Base-by-base conservation (phyloP, 1,140 invertebrate species). In the Pararge aegeria region DNA sequence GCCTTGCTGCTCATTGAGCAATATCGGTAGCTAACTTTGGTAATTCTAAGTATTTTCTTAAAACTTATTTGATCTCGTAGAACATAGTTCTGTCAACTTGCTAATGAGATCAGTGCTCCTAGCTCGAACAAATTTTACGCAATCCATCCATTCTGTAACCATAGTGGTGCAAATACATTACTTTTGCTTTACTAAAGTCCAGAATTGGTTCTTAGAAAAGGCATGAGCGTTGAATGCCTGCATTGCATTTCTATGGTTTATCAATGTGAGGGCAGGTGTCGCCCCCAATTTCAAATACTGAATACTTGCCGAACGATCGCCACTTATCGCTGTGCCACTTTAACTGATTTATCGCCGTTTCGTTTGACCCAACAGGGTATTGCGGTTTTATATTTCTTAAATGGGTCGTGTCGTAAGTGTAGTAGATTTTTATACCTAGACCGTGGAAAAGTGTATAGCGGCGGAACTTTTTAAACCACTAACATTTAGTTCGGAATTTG, bases 241-340 rank as follows among this genome's bases (percentile, higher is more conserved):
- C 42, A 46, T 46, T 46, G 16, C 42, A 46, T 46, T 46, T 46
- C 13, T 46, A 19, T 46, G 42, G 42, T 46, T 19, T 20, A 46
- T 20, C 42, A 40, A 46, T 7, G 40, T 34, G 18, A 20, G 44
- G 44, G 55, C 55, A 56, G 55, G 55, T 56, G 55, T 48, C 44
- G 42, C 55, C 42, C 30, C 16, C 55, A 49, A 48, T 56, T 48
- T 49, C 55, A 56, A 56, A 49, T 56, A 49, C 40, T 44, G 46
- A 49, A 49, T 49, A 49, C 46, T 27, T 12, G 21, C 21, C 46
- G 46, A 62, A 46, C 70, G 63, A 72, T 70, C 62, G 68, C 63
- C 54, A 68, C 75, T 73, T 75, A 78, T 74, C 75, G 64, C 65
- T 44, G 59, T 72, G 64, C 71, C 71, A 70, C 68, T 75, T 71